Evolutionary conservation across 2,888 invertebrate genomes (phyloP).

Genomic region (Eupithecia abbreviata): DNA sequence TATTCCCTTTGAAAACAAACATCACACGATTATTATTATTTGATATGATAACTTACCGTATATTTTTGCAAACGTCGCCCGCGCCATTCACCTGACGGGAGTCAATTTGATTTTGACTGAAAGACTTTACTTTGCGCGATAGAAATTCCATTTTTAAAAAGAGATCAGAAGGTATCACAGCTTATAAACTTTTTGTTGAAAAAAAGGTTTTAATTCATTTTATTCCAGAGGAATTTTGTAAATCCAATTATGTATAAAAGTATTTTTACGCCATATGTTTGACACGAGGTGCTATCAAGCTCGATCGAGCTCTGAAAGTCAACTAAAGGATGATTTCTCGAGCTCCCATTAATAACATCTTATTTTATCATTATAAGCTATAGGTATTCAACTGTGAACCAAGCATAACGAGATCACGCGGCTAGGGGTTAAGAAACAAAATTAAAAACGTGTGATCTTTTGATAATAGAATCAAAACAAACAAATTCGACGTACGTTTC

Average conservation of each 20-base stretch:
- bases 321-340: constrained; percentile 68
- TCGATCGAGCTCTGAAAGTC: constrained; percentile 66
- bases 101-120: constrained; percentile 66
- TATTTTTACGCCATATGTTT: constrained; percentile 9
- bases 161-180: constrained; percentile 64
- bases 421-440: constrained; percentile 46
- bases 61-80: constrained; percentile 53
- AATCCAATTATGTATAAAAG: constrained; percentile 18
- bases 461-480: constrained; percentile 17
- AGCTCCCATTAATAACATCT: constrained; percentile 49
- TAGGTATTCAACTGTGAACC: constrained; percentile 46
- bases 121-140: constrained; percentile 69
- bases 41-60: constrained; percentile 61
- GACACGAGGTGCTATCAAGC: constrained; percentile 49
- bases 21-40: background rate
- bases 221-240: constrained; percentile 35
- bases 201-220: constrained; percentile 39
- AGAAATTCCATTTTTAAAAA: constrained; percentile 70
- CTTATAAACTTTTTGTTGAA: constrained; percentile 30
- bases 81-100: constrained; percentile 72
- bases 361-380: constrained; percentile 51
- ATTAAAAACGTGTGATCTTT: constrained; percentile 47
- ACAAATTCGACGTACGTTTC: background rate
- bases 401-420: constrained; percentile 47
- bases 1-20: background rate